Base-by-base conservation (phyloP, 2,113 vertebrate species). In the Coptodon bakossiorum region DNA sequence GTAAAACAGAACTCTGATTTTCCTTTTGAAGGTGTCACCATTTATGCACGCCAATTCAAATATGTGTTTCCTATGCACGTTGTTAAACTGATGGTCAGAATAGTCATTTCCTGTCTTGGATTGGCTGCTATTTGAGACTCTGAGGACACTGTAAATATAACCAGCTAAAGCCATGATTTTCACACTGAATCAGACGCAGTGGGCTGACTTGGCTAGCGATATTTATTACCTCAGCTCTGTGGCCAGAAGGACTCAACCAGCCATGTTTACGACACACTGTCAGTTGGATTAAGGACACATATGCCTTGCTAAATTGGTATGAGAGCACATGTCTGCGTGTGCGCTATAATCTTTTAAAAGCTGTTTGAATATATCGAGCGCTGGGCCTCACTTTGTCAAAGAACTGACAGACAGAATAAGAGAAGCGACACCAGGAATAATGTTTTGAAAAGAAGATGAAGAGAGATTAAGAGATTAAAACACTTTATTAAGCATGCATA, bases 111-210 rank as follows among this genome's bases (percentile, higher is more conserved):
- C 91, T 87, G 86, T 63, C 90, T 66, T 85, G 34, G 36, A 81
- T 91, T 86, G 85, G 85, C 90, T 90, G 89, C 90, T 93, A 87
- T 92, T 92, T 92, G 86, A 79, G 86, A 91, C 84, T 81, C 66
- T 45, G 71, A 93, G 86, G 86, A 89, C 87, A 80, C 88, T 89
- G 91, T 89, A 93, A 94, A 95, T 92, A 93, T 91, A 87, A 92
- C 84, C 81, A 22, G 45, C 86, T 80, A 48, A 88, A 88, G 89
- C 88, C 86, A 76, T 9, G 83, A 89, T 93, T 92, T 93, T 94
- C 91, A 91, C 82, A 57, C 90, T 90, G 86, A 94, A 91, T 92
- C 93, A 90, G 90, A 88, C 43, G 13, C 71, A 81, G 66, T 84
- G 83, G 86, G 89, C 88, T 88, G 89, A 89, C 87, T 86, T 83